Evolutionary conservation across 2,113 vertebrate species (phyloP).

Genomic region (Lepidothrix coronata): DNA sequence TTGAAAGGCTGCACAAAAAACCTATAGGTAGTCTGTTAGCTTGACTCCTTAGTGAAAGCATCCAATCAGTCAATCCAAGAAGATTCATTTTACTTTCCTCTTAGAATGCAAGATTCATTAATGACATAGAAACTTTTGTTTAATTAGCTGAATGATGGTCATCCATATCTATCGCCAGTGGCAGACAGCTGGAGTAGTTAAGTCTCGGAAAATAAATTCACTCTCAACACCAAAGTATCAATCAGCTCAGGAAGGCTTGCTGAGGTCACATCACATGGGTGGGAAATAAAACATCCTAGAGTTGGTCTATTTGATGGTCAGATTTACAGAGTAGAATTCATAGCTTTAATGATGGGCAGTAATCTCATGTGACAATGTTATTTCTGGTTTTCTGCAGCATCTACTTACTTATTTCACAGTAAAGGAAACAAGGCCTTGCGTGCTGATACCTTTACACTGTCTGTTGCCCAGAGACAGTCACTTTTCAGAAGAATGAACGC

Average conservation of each 20-base stretch:
- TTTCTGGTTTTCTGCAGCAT: neutral
- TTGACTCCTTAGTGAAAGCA: neutral
- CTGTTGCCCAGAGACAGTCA: neutral
- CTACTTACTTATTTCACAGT: neutral
- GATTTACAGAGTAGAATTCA: neutral
- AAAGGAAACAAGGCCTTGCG: neutral
- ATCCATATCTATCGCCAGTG: constrained; percentile 70
- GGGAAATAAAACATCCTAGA: neutral
- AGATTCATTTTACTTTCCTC: constrained; percentile 57
- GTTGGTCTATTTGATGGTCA: neutral
- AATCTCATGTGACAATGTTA: neutral
- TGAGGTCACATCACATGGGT: neutral
- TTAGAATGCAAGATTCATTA: constrained; percentile 55
- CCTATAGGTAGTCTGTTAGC: neutral
- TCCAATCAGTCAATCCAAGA: constrained; percentile 18
- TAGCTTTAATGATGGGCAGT: neutral
- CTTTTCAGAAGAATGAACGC: neutral
- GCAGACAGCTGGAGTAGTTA: constrained; percentile 71
- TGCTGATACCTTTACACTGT: neutral
- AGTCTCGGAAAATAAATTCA: constrained; percentile 75
- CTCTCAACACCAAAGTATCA: constrained; percentile 64
- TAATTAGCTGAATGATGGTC: constrained; percentile 75
- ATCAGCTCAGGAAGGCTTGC: constrained; percentile 43
- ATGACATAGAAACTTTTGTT: constrained; percentile 54
- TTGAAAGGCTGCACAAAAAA: neutral